phyloP scores from a whole-genome alignment of 2,888 invertebrate genomes.

The Epirrhoe alternata region DNA sequence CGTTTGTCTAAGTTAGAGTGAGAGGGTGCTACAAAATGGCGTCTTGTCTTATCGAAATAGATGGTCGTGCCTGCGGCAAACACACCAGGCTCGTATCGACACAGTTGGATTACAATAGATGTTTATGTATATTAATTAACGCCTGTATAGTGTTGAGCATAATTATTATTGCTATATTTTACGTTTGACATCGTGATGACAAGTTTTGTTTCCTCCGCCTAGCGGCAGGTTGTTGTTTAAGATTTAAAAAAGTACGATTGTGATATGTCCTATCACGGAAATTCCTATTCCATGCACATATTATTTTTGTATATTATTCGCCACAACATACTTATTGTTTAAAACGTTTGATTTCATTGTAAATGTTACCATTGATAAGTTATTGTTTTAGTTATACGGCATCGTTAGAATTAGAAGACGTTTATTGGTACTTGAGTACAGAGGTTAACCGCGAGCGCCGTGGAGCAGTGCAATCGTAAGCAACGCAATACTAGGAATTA shows the following conservation, averaged over 20 bases:
- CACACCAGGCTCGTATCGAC: slow-evolving; percentile 56
- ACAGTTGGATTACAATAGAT: slow-evolving; percentile 70
- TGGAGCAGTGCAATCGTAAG: slow-evolving; percentile 33
- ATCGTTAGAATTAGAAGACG: slow-evolving; percentile 48
- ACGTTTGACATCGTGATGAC: slow-evolving; percentile 62
- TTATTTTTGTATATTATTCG: slow-evolving; percentile 79
- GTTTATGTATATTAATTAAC: slow-evolving; percentile 70
- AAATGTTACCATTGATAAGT: slow-evolving; percentile 84
- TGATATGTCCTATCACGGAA: slow-evolving; percentile 80
- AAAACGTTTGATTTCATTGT: slow-evolving; percentile 69
- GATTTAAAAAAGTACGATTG: slow-evolving; percentile 68
- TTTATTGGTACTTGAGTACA: slow-evolving; percentile 42
- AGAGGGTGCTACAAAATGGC: slow-evolving; percentile 7
- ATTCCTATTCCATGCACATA: slow-evolving; percentile 80
- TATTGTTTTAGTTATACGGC: slow-evolving; percentile 67
- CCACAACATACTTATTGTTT: slow-evolving; percentile 63
- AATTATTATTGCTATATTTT: slow-evolving; percentile 54
- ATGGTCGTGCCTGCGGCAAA: neutral
- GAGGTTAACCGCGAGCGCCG: slow-evolving; percentile 15
- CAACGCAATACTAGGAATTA: slow-evolving; percentile 46
- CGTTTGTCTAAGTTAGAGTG: slow-evolving; percentile 1
- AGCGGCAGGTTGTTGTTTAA: slow-evolving; percentile 66
- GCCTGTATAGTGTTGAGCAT: slow-evolving; percentile 68
- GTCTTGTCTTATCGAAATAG: neutral
- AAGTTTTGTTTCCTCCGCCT: slow-evolving; percentile 61